Conservation (phyloP, 2,888 invertebrate species). For the Drosophila sordidapex region DNA sequence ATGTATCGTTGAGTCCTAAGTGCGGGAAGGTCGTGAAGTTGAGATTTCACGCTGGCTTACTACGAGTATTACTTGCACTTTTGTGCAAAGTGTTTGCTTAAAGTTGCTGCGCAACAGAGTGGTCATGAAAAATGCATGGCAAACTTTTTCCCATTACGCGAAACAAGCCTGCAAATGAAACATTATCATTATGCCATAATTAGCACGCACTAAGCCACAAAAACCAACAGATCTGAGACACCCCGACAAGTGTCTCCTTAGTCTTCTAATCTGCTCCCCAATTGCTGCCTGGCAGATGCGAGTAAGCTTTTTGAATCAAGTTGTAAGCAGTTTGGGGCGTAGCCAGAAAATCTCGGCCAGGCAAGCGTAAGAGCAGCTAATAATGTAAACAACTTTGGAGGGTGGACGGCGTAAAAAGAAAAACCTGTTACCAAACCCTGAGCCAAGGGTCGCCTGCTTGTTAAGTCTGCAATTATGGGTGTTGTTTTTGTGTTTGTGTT, state of each 20-base stretch:
- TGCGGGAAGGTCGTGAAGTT: slow-evolving; percentile 8
- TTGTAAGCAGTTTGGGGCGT: slow-evolving; percentile 48
- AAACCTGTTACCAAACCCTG: slow-evolving; percentile 28
- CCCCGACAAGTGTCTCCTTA: background rate
- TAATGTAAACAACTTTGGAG: slow-evolving; percentile 70
- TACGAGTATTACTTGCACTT: slow-evolving; percentile 65
- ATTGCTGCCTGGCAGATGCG: slow-evolving; percentile 19
- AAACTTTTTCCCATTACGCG: slow-evolving; percentile 63
- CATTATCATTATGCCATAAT: slow-evolving; percentile 75
- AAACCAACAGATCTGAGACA: slow-evolving; percentile 17
- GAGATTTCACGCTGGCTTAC: slow-evolving; percentile 38
- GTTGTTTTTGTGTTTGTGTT: slow-evolving; percentile 22
- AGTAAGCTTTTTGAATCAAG: slow-evolving; percentile 47
- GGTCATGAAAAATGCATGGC: slow-evolving; percentile 57
- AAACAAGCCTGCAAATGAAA: slow-evolving; percentile 56
- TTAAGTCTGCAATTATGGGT: slow-evolving; percentile 30
- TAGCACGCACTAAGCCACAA: slow-evolving; percentile 65
- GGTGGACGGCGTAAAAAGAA: slow-evolving; percentile 8
- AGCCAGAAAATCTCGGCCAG: slow-evolving; percentile 54
- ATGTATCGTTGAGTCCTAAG: slow-evolving; percentile 50
- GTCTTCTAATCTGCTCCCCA: slow-evolving; percentile 12
- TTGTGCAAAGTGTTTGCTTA: slow-evolving; percentile 47
- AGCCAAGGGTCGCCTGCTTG: slow-evolving; percentile 41
- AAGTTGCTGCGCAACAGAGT: slow-evolving; percentile 43
- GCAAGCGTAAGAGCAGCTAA: slow-evolving; percentile 69